phyloP scores from a whole-genome alignment of 1,140 invertebrate species.

The Antheraea mylitta region DNA sequence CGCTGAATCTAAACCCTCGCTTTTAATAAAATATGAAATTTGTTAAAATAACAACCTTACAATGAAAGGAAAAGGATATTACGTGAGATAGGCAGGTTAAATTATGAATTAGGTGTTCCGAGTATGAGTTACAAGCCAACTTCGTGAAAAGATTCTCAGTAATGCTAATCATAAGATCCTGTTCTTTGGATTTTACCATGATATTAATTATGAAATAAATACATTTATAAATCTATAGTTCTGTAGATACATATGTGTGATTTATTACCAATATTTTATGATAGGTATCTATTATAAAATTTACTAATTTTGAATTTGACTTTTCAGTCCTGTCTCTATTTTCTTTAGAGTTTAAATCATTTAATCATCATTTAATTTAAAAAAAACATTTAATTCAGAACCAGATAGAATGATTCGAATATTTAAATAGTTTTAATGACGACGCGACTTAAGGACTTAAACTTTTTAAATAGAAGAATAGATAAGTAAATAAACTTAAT shows the following conservation, averaged over 20 bases:
- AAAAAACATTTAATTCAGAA: no score
- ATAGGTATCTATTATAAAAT: neutral
- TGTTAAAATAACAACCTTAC: neutral
- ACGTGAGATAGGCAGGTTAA: neutral
- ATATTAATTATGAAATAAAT: neutral
- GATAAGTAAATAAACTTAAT: no score
- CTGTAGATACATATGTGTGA: no score
- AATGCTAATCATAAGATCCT: neutral
- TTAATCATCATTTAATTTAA: no score
- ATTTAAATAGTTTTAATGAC: no score
- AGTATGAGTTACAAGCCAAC: neutral
- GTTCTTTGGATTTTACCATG: neutral
- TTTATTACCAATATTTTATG: neutral
- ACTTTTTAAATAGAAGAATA: no score
- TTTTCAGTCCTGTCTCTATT: no score
- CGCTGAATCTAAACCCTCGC: conserved; percentile 18
- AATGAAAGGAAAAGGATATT: neutral
- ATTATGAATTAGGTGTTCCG: neutral
- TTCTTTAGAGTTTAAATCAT: no score
- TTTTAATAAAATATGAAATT: conserved; percentile 30
- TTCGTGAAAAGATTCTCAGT: neutral
- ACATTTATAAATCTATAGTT: no score
- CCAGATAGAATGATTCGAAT: no score
- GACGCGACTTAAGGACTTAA: no score
- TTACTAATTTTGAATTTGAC: neutral